These are phyloP conservation scores for Anolis carolinensis DNA, from an alignment of 2,113 vertebrate species.

Conservation along the genomic window DNA sequence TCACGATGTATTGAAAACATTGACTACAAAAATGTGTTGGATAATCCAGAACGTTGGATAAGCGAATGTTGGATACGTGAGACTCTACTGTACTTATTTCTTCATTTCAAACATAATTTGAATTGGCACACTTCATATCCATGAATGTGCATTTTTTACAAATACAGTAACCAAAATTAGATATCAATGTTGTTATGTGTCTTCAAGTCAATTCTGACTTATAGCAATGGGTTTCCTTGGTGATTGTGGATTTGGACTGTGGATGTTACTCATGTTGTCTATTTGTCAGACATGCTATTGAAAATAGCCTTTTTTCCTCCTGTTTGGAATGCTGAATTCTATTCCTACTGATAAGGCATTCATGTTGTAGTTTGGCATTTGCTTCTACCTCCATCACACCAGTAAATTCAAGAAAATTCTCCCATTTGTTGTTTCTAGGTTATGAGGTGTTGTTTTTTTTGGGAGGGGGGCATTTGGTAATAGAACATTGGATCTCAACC, in stretches of 20 bases:
- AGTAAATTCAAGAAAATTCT: background rate
- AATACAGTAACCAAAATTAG: background rate
- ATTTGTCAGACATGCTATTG: background rate
- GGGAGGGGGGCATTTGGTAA: background rate
- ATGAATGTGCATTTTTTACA: background rate
- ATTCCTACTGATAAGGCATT: background rate
- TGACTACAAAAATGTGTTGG: too few relatives aligned
- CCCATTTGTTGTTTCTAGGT: background rate
- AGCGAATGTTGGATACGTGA: too few relatives aligned
- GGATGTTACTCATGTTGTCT: too few relatives aligned
- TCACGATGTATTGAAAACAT: too few relatives aligned
- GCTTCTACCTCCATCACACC: background rate
- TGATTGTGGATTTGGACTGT: too few relatives aligned
- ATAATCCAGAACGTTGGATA: too few relatives aligned
- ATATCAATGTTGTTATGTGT: too few relatives aligned
- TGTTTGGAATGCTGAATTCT: background rate
- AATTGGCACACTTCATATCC: background rate
- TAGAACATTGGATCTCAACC: background rate
- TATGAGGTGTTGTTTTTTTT: background rate
- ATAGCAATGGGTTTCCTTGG: too few relatives aligned
- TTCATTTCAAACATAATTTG: background rate
- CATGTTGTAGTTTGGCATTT: background rate
- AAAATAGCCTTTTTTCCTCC: background rate
- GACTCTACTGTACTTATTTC: too few relatives aligned
- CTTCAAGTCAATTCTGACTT: too few relatives aligned